These are phyloP conservation scores for Catagonus wagneri DNA, from an alignment of 2,113 vertebrate species.

Conservation along the genomic window DNA sequence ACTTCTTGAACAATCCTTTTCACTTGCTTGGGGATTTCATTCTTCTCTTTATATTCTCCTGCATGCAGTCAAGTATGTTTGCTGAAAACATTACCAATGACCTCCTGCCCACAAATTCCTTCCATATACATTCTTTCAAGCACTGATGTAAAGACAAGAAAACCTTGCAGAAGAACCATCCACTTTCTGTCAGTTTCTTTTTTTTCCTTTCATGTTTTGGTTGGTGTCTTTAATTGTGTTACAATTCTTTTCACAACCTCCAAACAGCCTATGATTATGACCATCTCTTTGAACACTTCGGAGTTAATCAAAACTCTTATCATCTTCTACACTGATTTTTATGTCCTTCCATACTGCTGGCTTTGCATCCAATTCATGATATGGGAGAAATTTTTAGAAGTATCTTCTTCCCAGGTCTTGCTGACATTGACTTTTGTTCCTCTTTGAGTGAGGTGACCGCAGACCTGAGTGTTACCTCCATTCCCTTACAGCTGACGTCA, in stretches of 20 bases:
- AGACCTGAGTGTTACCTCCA: constrained; percentile 83
- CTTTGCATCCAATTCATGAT: constrained; percentile 76
- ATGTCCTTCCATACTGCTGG: constrained; percentile 84
- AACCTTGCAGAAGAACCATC: constrained; percentile 78
- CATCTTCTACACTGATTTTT: constrained; percentile 53
- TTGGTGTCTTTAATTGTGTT: constrained; percentile 73
- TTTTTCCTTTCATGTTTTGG: constrained; percentile 84
- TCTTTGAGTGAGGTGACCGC: constrained; percentile 75
- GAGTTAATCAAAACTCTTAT: constrained; percentile 82
- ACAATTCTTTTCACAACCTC: constrained; percentile 80
- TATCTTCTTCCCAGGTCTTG: constrained; percentile 83
- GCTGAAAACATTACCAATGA: constrained; percentile 74
- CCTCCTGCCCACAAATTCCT: constrained; percentile 82
- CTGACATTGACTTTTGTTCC: constrained; percentile 75
- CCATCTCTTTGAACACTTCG: constrained; percentile 58
- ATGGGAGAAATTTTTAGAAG: constrained; percentile 79
- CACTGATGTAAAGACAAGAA: constrained; percentile 81
- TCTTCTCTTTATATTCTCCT: constrained; percentile 86
- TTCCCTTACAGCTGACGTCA: constrained; percentile 74
- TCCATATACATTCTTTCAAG: constrained; percentile 80
- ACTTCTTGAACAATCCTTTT: constrained; percentile 74
- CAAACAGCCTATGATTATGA: constrained; percentile 85
- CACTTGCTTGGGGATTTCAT: constrained; percentile 80
- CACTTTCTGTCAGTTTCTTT: constrained; percentile 75
- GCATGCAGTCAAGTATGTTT: constrained; percentile 83